Percentiles rank a stretch among this genome's conserved stretches.
phyloP scores from a whole-genome alignment of 1,140 invertebrate genomes.

The Lepidurus apus region DNA sequence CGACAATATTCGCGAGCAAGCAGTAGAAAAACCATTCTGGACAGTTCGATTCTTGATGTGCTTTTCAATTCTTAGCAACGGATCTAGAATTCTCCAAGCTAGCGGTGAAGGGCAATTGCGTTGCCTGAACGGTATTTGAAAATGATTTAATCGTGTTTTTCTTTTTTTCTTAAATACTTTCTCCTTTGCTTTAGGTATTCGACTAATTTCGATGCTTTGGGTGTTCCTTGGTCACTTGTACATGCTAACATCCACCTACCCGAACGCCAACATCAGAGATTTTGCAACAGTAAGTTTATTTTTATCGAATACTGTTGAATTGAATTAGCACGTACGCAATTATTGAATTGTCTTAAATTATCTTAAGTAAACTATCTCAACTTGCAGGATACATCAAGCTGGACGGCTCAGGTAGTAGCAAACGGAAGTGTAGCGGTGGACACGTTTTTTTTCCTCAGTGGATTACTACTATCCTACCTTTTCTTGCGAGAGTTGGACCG shows the following conservation, averaged over 20 bases:
- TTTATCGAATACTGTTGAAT: background rate
- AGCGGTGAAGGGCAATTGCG: background rate
- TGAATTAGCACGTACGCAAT: background rate
- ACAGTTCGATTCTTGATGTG: constrained; percentile 25
- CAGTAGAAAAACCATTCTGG: background rate
- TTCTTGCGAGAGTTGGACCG: background rate
- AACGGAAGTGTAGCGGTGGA: constrained; percentile 6
- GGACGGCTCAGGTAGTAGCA: background rate
- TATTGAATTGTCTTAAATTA: background rate
- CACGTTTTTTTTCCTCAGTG: constrained; percentile 1
- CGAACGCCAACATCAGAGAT: constrained; percentile 1
- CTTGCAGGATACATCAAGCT: background rate
- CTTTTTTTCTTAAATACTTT: background rate
- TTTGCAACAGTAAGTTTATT: background rate
- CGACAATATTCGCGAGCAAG: background rate
- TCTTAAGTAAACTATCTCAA: background rate
- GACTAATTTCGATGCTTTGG: constrained; percentile 84
- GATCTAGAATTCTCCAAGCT: background rate
- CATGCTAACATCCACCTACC: background rate
- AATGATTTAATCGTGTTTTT: background rate
- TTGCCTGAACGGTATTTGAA: background rate
- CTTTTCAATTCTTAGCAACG: constrained; percentile 12
- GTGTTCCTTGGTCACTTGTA: constrained; percentile 84
- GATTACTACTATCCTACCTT: background rate
- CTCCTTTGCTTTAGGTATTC: constrained; percentile 62